Base-by-base conservation (phyloP, 2,888 invertebrate genomes). In the Caenorhabditis panamensis region DNA sequence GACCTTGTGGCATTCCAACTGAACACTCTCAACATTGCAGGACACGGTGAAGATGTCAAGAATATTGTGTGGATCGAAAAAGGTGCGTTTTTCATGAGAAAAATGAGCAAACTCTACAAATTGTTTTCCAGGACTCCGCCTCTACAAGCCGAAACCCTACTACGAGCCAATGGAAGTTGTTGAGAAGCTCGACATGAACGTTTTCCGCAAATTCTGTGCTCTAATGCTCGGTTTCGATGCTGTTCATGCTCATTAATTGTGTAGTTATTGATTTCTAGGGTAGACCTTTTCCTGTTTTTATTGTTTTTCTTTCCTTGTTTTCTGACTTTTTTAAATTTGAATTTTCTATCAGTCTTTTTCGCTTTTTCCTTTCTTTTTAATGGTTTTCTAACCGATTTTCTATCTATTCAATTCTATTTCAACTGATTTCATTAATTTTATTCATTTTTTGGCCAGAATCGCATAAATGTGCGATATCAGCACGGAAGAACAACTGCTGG, bases 1-100 rank as follows among this genome's bases (percentile, higher is more conserved):
- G 90, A 90, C 82, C 66, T 90, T 59, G 89, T 88, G 13, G 87
- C 88, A 16, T 76, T 90, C 36, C 90, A 90, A 66, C 58, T 90
- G 79, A 90, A 90, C 68, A 89, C 86, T 8, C 62, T 89, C 44
- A 90, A 94, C 94, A 49, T 84, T 51, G 73, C 78, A 0, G 73
- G 85, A 28, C 59, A 82, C 9, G 83, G 67, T 11, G 89, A 86
- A 37, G 61, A 73, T 8, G 73, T 82, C 37, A 90, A 89, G 62
- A 90, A 90, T 63, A 71, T 89, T 51, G 87, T 87, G 13, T 90
- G 90, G 90, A 62, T 88, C 16, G 88, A 90, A 59, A 88, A 88
- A 85, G 88, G 89, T 88, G 13, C 16, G 36, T 24, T 8, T 22
- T 49, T 47, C 24, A 24, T 41, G 6, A 41, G 2, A 41, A 41